Base-by-base conservation (phyloP, 2,113 vertebrate species). In the Amia ocellicauda region DNA sequence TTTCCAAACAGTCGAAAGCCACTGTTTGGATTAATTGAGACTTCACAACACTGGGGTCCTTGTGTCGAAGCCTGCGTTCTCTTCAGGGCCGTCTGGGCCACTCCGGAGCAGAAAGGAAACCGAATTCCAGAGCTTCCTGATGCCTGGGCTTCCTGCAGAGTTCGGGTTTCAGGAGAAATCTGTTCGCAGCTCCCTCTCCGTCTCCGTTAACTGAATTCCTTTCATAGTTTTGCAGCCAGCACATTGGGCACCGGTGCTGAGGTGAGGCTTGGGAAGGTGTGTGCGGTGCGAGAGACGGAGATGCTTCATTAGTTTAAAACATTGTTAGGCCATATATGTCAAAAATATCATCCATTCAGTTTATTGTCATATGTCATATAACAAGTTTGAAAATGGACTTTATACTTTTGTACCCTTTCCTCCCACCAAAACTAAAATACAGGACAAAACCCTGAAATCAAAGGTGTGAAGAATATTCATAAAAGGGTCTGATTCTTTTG, bases 51-150 rank as follows among this genome's bases (percentile, higher is more conserved):
- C 47, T 58, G 51, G 36, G 28, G 31, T 23, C 42, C 59, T 40
- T 71, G 69, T 66, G 58, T 62, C 45, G 23, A 36, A 27, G 28
- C 14, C 13, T 36, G 19, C 54, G 31, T 45, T 29, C 23, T 42
- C 50, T 60, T 24, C 20, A 52, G 9, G 40, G 57, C 60, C 23
- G 47, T 51, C 43, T 11, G 57, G 47, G 51, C 31, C 20, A 50
- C 7, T 49, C 40, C 16, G 27, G 17, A 22, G 13, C 22, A 54
- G 58, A 58, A 58, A 66, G 69, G 69, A 70, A 70, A 62, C 58
- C 40, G 50, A 63, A 63, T 67, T 60, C 50, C 53, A 52, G 63
- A 31, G n/a, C 62, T 70, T 70, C 63, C 64, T 63, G 64, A 54
- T 63, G 58, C 64, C 60, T 54, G 49, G 56, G 47, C 56, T 63